Base-by-base conservation (phyloP, 2,113 vertebrate species). In the Protomyctophum bolini region DNA sequence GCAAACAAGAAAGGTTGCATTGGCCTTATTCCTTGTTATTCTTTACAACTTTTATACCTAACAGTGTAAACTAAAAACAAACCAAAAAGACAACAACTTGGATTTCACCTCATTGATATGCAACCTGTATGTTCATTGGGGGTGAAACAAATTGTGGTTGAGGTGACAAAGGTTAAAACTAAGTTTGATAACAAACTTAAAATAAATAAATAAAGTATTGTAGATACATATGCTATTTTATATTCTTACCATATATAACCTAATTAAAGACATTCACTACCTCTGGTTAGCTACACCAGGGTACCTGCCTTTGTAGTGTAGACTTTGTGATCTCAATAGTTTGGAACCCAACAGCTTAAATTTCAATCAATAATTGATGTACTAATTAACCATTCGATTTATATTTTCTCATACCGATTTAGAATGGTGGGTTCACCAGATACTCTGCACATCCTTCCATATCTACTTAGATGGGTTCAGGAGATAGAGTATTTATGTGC, bases 61-160 rank as follows among this genome's bases (percentile, higher is more conserved):
- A 63, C 5, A 41, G 9, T 51, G 33, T 55, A 41, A 54, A 64
- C 48, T 68, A 74, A 11, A 50, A 68, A 52, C 21, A 21, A 21
- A 21, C 21, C 21, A 21, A 21, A 21, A 21, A 45, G 46, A 60
- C 48, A 69, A 28, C 60, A 15, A 63, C 49, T 45, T 50, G 46
- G 33, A 68, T 55, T 68, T 80, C 12, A 63, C 61, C 41, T 33
- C 49, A n/a, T 15, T 84, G 88, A 91, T 90, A 87, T 91, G 87
- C 79, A 82, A 84, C 80, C 68, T 64, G 77, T 82, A 68, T 68
- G 63, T 73, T 62, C 46, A 54, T 54, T 64, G 56, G 76, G 14
- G 33, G 33, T 41, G 5, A 41, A 41, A 57, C 29, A 47, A 65
- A 49, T 58, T 15, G 29, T 63, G 66, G 57, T 62, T 49, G 61